phyloP scores from a whole-genome alignment of 2,113 vertebrate genomes.

The Notechis scutatus region DNA sequence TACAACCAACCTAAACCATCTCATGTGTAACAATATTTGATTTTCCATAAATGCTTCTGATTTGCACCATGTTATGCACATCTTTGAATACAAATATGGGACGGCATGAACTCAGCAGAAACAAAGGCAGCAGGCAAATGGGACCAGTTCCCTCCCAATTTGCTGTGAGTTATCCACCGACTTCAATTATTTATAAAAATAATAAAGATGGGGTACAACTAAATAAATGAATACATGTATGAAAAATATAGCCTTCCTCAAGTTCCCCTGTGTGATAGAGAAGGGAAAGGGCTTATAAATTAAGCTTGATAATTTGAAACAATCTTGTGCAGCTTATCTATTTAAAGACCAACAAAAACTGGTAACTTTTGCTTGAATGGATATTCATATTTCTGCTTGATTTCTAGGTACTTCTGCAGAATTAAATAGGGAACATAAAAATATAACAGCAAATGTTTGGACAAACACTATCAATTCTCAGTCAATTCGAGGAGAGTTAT shows the following conservation, averaged over 20 bases:
- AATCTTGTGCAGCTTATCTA: not conserved
- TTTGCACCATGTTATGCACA: not conserved
- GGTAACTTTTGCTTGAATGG: not conserved
- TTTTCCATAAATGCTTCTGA: not conserved
- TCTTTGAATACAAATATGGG: too few relatives aligned
- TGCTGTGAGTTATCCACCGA: too few relatives aligned
- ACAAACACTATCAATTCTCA: not conserved
- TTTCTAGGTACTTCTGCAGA: not conserved
- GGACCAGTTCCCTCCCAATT: too few relatives aligned
- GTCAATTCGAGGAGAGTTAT: not conserved
- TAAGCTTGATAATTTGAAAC: not conserved
- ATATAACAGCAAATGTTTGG: not conserved
- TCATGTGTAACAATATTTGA: not conserved
- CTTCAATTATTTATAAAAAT: not conserved
- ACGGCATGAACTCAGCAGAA: too few relatives aligned
- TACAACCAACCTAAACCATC: not conserved
- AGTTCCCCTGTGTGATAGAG: not conserved
- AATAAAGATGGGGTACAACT: not conserved
- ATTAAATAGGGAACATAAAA: not conserved
- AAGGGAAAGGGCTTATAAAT: not conserved
- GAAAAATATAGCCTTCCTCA: not conserved
- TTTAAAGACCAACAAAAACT: not conserved
- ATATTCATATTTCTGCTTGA: not conserved
- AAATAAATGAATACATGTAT: not conserved
- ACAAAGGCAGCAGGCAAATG: too few relatives aligned